Evolutionary conservation across 1,140 invertebrate species (phyloP), one percentile per base, ranked within the genome.

Genomic region (Drosophila ogumai): DNA sequence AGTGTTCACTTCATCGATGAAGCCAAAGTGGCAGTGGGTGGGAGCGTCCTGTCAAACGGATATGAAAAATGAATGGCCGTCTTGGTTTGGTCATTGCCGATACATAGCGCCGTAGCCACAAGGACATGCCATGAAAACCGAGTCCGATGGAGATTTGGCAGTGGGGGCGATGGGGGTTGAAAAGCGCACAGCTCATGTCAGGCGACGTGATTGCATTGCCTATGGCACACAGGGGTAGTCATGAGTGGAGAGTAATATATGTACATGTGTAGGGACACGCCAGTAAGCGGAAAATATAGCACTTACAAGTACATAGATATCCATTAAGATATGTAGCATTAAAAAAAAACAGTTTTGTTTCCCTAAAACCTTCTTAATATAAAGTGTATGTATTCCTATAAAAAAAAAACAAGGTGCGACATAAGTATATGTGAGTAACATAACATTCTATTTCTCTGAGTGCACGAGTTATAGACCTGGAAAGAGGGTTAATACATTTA

Each of bases 121-220:
- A 71, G 75, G 49, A 77, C 47, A 69, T 32, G 41, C 31, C 28
- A 32, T 41, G 41, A 2, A 49, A 32, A 10, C 28, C 28, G 28
- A 50, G 31, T 4, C 31, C 38, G 38, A 13, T 15, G 38, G 32
- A 50, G 36, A 40, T 12, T 28, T 54, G 73, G 52, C 34, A 55
- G 34, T 55, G 22, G 52, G 8, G 19, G 34, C 7, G 5, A 55
- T 38, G 52, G 52, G 13, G 7, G 32, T n/a, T 36, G 32, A 6
- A 61, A 46, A 54, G 36, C 28, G n/a, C 49, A 54, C 57, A 72
- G 56, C 41, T 73, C 41, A 17, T 76, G 56, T 50, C 38, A 57
- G 44, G 9, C 64, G 31, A 58, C 28, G 57, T 75, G 79, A 81
- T 81, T 81, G 59, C 46, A 73, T 74, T 73, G 68, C 69, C 68